Percentiles rank a stretch among this genome's conserved stretches.
Conservation (phyloP, 2,797 vertebrate species). For the Hafferia zeledoni region DNA sequence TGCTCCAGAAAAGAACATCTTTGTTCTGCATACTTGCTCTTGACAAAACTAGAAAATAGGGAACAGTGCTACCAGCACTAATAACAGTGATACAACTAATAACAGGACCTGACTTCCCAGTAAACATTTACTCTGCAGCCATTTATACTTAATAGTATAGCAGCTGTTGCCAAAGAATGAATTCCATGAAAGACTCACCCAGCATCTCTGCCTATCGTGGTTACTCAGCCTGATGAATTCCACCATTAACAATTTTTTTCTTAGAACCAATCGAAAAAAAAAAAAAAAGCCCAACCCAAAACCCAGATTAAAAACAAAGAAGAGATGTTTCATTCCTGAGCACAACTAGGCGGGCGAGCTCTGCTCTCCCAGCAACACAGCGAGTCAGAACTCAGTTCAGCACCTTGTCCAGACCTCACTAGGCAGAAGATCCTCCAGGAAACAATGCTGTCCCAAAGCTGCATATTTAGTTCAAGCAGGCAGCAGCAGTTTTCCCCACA, state of each 20-base stretch:
- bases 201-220: neutral
- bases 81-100: neutral
- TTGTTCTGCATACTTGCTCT: neutral
- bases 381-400: neutral
- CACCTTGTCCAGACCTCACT: neutral
- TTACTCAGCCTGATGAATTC: neutral
- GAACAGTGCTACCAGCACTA: neutral
- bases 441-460: neutral
- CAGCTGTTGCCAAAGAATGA: neutral
- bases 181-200: neutral
- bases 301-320: fast-evolving
- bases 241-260: neutral
- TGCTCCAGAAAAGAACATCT: fast-evolving
- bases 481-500: neutral
- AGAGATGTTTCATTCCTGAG: neutral
- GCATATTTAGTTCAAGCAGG: neutral
- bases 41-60: neutral
- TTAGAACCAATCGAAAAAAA: neutral
- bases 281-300: neutral
- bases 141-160: neutral
- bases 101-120: neutral
- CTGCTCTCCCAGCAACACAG: neutral
- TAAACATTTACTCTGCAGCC: neutral
- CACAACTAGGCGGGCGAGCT: neutral
- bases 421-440: neutral